These are phyloP conservation scores for Melolontha melolontha DNA, from an alignment of 2,888 invertebrate species.

Conservation along the genomic window DNA sequence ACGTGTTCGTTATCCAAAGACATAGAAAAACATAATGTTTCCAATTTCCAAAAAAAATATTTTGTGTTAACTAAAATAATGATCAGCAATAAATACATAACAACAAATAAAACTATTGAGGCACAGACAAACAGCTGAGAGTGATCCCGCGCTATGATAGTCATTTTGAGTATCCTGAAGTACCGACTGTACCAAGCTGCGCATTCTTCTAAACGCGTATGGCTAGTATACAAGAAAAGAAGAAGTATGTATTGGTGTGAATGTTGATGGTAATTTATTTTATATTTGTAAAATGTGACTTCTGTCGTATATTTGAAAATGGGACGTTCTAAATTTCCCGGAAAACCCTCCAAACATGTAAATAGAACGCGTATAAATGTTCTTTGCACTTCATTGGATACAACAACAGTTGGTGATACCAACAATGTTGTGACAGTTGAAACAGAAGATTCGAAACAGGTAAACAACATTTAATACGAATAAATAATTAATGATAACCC, in stretches of 20 bases:
- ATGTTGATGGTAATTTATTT: constrained; percentile 43
- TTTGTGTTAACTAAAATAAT: no score
- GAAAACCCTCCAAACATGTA: constrained; percentile 88
- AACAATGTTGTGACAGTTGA: constrained; percentile 60
- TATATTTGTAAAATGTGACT: constrained; percentile 45
- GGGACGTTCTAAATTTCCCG: constrained; percentile 88
- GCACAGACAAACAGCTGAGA: constrained; percentile 25
- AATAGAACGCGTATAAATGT: constrained; percentile 88
- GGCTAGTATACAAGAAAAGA: constrained; percentile 43
- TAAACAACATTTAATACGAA: constrained; percentile 56
- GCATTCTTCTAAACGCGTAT: constrained; percentile 46
- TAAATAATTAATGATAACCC: constrained; percentile 7
- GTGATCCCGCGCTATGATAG: constrained; percentile 35
- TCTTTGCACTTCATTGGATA: constrained; percentile 68
- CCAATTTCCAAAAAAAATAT: no score
- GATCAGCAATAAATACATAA: constrained; percentile 4
- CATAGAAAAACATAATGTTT: no score
- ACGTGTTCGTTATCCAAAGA: no score
- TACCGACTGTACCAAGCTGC: constrained; percentile 43
- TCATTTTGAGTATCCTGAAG: constrained; percentile 36
- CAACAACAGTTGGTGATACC: constrained; percentile 57
- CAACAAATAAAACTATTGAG: constrained; percentile 25
- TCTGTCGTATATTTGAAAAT: constrained; percentile 62
- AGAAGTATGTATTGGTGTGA: constrained; percentile 41
- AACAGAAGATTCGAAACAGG: constrained; percentile 62